Conservation (phyloP, 2,888 invertebrate genomes). For the Trisateles emortualis region DNA sequence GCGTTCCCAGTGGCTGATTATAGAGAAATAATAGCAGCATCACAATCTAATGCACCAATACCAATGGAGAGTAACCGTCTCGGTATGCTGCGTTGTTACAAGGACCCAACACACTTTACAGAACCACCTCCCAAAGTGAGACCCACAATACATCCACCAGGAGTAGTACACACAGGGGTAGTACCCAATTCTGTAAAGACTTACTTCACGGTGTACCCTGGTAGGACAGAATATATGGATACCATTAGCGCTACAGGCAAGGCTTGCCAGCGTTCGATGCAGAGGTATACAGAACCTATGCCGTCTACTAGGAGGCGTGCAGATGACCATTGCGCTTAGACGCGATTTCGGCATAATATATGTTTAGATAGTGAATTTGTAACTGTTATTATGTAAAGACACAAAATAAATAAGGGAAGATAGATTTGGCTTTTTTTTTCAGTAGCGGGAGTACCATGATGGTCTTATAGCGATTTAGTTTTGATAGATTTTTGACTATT, state of each 20-base stretch:
- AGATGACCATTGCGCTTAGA: constrained; percentile 83
- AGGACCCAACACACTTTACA: constrained; percentile 88
- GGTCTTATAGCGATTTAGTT: too few relatives aligned
- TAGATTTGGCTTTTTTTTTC: constrained; percentile 46
- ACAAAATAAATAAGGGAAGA: constrained; percentile 64
- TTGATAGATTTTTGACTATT: too few relatives aligned
- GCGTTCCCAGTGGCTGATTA: constrained; percentile 85
- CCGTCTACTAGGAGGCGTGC: constrained; percentile 87
- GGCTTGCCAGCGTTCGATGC: constrained; percentile 87
- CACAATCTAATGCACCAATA: constrained; percentile 87
- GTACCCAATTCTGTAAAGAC: constrained; percentile 80
- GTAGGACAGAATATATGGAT: constrained; percentile 88
- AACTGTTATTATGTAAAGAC: constrained; percentile 25
- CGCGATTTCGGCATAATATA: constrained; percentile 9
- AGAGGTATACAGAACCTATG: constrained; percentile 88
- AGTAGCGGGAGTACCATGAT: too few relatives aligned
- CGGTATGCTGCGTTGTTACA: constrained; percentile 87
- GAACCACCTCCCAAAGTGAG: constrained; percentile 82
- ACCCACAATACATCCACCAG: constrained; percentile 86
- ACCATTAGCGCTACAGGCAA: constrained; percentile 87
- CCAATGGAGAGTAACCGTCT: constrained; percentile 86
- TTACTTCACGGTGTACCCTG: constrained; percentile 86
- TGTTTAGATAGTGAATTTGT: constrained; percentile 33
- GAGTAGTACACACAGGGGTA: constrained; percentile 69
- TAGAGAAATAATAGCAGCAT: constrained; percentile 85